These are phyloP conservation scores for Drosophila truncata DNA, from an alignment of 1,140 invertebrate genomes.

Conservation along the genomic window DNA sequence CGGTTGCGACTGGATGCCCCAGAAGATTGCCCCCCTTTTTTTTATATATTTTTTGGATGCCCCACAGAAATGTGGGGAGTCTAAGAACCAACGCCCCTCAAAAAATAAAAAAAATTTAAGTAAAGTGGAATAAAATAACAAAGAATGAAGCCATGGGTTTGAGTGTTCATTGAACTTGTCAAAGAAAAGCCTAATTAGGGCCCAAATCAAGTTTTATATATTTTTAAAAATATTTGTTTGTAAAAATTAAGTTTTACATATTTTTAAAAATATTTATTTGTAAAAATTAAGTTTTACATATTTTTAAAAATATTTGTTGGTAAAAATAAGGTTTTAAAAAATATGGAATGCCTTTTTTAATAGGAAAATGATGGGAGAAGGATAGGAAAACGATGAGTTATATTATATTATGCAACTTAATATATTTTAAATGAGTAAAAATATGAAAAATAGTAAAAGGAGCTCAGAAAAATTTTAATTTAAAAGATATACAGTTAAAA, in stretches of 20 bases:
- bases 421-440: too few species aligned
- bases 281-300: background rate
- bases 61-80: background rate
- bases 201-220: background rate
- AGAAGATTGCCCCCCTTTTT: constrained; percentile 60
- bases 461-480: too few species aligned
- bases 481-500: too few species aligned
- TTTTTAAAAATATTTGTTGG: background rate
- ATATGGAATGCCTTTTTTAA: too few species aligned
- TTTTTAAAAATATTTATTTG: background rate
- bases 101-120: constrained; percentile 8
- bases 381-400: too few species aligned
- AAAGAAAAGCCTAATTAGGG: background rate
- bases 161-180: constrained; percentile 13
- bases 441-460: too few species aligned
- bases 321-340: background rate
- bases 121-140: background rate
- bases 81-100: constrained; percentile 21
- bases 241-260: background rate
- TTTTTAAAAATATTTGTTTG: background rate
- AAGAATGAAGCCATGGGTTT: background rate
- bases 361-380: too few species aligned
- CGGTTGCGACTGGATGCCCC: constrained; percentile 78
- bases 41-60: background rate
- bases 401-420: too few species aligned